A percentile compares a stretch with the other conserved stretches of the same genome.
phyloP scores from a whole-genome alignment of 2,113 vertebrate genomes.

The Chionomys nivalis region DNA sequence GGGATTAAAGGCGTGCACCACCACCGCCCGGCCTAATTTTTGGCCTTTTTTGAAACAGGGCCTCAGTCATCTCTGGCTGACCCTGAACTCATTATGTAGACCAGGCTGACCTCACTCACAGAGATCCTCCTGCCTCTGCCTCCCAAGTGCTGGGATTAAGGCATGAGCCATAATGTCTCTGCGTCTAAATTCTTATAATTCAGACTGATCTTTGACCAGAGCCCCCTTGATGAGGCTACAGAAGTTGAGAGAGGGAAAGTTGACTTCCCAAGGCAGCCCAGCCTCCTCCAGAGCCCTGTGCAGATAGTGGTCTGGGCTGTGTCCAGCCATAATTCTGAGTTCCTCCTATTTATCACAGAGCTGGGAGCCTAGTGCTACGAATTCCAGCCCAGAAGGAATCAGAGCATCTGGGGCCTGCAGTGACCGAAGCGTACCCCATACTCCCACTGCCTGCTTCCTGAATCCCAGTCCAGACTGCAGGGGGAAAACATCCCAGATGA shows the following conservation, averaged over 20 bases:
- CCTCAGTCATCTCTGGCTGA: neutral
- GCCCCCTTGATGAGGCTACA: neutral
- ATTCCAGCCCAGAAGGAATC: neutral
- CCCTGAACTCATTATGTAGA: neutral
- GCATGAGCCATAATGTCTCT: neutral
- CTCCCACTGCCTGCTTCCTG: neutral
- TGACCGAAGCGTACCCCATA: neutral
- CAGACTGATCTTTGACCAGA: neutral
- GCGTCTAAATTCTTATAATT: neutral
- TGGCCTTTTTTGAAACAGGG: neutral
- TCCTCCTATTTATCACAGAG: conserved; percentile 26
- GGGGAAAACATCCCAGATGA: neutral
- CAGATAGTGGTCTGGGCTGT: neutral
- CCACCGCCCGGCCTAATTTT: no score
- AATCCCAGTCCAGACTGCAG: neutral
- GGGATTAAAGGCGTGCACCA: no score
- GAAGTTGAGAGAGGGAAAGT: neutral
- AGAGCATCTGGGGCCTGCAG: neutral
- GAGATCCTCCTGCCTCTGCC: neutral
- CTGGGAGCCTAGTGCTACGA: neutral
- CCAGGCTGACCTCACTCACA: neutral
- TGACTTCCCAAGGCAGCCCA: neutral
- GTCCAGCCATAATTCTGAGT: conserved; percentile 62
- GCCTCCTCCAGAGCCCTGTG: neutral
- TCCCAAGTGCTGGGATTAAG: neutral